Evolutionary conservation across 2,797 vertebrate genomes (phyloP), one percentile per base, ranked within the genome.

Genomic region (Rachycentron canadum): DNA sequence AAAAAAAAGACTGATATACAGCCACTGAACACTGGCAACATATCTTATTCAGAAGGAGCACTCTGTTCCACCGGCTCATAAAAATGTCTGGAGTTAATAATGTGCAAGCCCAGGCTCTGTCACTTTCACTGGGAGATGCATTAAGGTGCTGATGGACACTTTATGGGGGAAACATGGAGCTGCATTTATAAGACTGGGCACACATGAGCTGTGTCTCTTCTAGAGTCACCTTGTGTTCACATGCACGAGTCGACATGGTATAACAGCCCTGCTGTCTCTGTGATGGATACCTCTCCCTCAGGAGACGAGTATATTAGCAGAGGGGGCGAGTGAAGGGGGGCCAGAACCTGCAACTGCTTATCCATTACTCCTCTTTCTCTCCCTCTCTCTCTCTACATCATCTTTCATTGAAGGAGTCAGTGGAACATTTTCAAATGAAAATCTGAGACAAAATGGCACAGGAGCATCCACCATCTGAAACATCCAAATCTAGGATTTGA

Each of bases 41-140:
- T 87, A 81, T 89, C 89, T 92, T 90, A 92, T 93, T 92, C 91
- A 92, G 79, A 88, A 86, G 88, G 74, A 89, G 90, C 80, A 79
- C 90, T 88, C 80, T 73, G 75, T 89, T 90, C 84, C 88, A 90
- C 84, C 23, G 79, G 60, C 88, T 89, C 89, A 90, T 93, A 90
- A 92, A 93, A 89, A 89, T 76, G 89, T 89, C 89, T 86, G 67
- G 85, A 90, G 90, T 92, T 91, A 91, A 91, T 93, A 92, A 94
- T 91, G 92, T 91, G 89, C 85, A 63, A 85, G 83, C 73, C 86
- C 71, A 71, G 90, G 70, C 79, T 85, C 82, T 90, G 91, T 91
- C 89, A 92, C 83, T 87, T 90, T 89, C 92, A 82, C 79, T 79
- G 87, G 84, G 89, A 89, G 85, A 90, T 82, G 87, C 87, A 92